Conservation (phyloP, 2,797 vertebrate genomes). For the Molossus molossus region DNA sequence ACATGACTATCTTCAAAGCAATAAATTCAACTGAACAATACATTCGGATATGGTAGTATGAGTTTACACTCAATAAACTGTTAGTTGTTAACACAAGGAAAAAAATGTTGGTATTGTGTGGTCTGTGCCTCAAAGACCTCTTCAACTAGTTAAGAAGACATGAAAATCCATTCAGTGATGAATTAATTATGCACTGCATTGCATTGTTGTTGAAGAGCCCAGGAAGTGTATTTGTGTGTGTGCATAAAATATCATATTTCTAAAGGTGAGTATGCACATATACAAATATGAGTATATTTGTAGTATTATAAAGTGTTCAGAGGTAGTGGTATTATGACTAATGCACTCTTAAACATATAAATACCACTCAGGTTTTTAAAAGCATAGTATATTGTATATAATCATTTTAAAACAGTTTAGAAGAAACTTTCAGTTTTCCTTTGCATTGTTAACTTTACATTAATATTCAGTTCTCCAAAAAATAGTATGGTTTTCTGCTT, state of each 20-base stretch:
- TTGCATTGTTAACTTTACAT: slow-evolving; percentile 61
- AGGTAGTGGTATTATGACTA: neutral
- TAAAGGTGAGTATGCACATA: neutral
- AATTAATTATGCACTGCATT: neutral
- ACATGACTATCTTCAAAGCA: neutral
- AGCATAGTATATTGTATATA: slow-evolving; percentile 18
- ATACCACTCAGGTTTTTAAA: slow-evolving; percentile 42
- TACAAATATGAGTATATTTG: slow-evolving; percentile 3
- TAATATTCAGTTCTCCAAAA: slow-evolving; percentile 6
- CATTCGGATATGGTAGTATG: neutral
- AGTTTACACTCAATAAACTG: neutral
- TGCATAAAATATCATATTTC: neutral
- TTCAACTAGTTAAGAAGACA: slow-evolving; percentile 16
- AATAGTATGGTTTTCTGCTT: neutral
- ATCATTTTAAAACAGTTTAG: slow-evolving; percentile 40
- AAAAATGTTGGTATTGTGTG: neutral
- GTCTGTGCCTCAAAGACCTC: neutral
- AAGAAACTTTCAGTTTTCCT: slow-evolving; percentile 14
- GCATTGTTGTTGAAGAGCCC: neutral
- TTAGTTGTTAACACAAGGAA: neutral
- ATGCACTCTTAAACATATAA: slow-evolving; percentile 10
- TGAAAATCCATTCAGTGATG: neutral
- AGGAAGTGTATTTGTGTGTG: neutral
- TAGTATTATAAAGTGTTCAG: neutral
- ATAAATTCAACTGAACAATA: neutral